These are phyloP conservation scores for Podarcis cretensis DNA, from an alignment of 2,113 vertebrate genomes.

Conservation along the genomic window DNA sequence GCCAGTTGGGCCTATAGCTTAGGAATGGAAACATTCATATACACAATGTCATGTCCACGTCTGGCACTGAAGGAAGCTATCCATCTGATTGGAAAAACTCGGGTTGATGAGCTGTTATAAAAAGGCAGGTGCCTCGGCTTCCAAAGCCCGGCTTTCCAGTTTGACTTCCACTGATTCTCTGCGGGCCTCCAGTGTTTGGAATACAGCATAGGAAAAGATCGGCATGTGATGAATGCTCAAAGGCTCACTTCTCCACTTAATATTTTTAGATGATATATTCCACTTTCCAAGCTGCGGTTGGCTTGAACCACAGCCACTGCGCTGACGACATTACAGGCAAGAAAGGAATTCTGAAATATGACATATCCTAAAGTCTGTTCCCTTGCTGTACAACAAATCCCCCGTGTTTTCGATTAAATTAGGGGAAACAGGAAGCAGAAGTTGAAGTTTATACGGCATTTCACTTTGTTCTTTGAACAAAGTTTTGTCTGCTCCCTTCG, in stretches of 20 bases:
- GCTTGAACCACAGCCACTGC: conserved; percentile 59
- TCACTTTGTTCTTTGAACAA: conserved; percentile 45
- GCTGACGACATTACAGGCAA: conserved; percentile 40
- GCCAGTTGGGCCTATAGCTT: not conserved
- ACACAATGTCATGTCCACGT: not conserved
- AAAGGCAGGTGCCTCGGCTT: conserved; percentile 5
- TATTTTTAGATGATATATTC: conserved; percentile 61
- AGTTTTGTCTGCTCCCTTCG: conserved; percentile 50
- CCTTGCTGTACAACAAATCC: conserved; percentile 64
- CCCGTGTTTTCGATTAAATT: conserved; percentile 60
- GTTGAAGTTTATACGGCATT: conserved; percentile 48
- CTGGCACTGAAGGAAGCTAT: fast-evolving
- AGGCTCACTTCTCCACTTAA: conserved; percentile 56
- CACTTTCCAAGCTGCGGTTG: conserved; percentile 61
- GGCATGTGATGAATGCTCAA: conserved; percentile 42
- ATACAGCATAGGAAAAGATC: conserved; percentile 42
- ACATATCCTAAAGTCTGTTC: conserved; percentile 66
- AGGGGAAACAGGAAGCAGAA: conserved; percentile 56
- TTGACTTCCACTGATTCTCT: not conserved
- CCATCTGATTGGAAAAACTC: not conserved
- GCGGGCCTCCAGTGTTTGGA: conserved; percentile 36
- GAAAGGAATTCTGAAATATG: conserved; percentile 66
- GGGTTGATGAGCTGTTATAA: not conserved
- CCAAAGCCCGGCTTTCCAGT: not conserved
- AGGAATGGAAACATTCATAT: not conserved